These are phyloP conservation scores for Acropora yongei DNA, from an alignment of 64 coral and sea anemone species.

Conservation along the genomic window DNA sequence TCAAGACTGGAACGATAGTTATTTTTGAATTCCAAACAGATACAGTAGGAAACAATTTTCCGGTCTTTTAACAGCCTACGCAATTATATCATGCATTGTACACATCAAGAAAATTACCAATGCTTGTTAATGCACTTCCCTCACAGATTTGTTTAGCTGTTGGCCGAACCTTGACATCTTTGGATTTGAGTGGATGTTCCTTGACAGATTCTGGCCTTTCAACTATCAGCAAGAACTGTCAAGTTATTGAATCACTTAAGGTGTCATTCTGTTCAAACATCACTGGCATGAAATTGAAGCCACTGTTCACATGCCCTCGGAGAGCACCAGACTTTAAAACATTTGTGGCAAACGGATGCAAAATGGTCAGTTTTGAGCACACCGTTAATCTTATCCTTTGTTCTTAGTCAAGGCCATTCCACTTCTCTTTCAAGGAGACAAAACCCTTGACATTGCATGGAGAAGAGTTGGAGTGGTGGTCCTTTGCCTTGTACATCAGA, in stretches of 20 bases:
- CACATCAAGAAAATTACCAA: too few species aligned
- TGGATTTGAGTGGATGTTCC: constrained; percentile 76
- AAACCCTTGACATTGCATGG: too few species aligned
- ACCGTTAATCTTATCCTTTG: neutral
- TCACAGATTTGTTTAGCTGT: constrained; percentile 68
- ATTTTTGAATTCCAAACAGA: too few species aligned
- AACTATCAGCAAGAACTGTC: constrained; percentile 72
- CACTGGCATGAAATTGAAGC: constrained; percentile 69
- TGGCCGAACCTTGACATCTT: constrained; percentile 58
- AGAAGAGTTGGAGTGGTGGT: too few species aligned
- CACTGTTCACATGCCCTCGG: constrained; percentile 59
- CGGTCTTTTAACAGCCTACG: too few species aligned
- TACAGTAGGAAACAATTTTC: too few species aligned
- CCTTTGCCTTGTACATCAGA: too few species aligned
- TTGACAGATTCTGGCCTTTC: constrained; percentile 77
- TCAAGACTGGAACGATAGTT: too few species aligned
- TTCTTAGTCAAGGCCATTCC: neutral
- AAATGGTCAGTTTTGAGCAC: constrained; percentile 51
- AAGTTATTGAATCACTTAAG: constrained; percentile 66
- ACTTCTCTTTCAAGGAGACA: too few species aligned
- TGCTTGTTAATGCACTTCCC: neutral
- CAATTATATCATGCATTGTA: too few species aligned
- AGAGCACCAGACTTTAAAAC: constrained; percentile 71
- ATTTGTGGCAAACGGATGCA: constrained; percentile 81
- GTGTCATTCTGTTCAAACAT: constrained; percentile 78